Percentiles rank a stretch among this genome's conserved stretches.
These are phyloP conservation scores for Craniophora ligustri DNA, from an alignment of 2,888 invertebrate genomes.

Conservation along the genomic window DNA sequence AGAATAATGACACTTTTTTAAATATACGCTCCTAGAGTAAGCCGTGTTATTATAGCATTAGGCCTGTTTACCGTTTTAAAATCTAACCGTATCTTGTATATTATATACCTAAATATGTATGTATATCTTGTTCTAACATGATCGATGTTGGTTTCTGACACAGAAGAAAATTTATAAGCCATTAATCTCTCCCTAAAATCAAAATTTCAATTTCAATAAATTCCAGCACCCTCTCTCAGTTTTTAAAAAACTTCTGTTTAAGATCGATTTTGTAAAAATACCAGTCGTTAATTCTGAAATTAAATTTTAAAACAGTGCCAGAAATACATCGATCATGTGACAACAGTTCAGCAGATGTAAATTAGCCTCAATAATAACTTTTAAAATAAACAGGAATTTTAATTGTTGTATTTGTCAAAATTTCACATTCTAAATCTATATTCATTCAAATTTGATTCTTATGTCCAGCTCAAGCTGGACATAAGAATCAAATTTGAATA, in stretches of 20 bases:
- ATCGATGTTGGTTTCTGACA: constrained; percentile 4
- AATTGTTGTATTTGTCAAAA: constrained; percentile 34
- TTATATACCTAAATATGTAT: constrained; percentile 18
- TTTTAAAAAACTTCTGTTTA: too few relatives aligned
- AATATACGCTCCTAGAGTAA: constrained; percentile 62
- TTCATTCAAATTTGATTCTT: too few relatives aligned
- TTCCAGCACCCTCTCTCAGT: too few relatives aligned
- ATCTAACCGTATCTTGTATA: constrained; percentile 49
- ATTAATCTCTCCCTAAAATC: too few relatives aligned
- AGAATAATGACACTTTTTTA: constrained; percentile 54
- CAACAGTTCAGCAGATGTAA: constrained; percentile 25
- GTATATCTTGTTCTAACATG: constrained; percentile 32
- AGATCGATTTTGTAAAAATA: too few relatives aligned
- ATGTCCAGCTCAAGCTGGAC: too few relatives aligned
- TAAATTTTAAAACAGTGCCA: background rate
- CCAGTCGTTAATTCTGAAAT: too few relatives aligned
- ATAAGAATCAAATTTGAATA: too few relatives aligned
- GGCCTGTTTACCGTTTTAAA: constrained; percentile 55
- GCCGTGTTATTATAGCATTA: constrained; percentile 53
- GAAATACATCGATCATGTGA: constrained; percentile 13
- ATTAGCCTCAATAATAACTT: constrained; percentile 35
- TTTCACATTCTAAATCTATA: too few relatives aligned
- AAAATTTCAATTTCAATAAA: too few relatives aligned
- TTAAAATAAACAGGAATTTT: constrained; percentile 13
- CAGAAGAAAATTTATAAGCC: background rate